A percentile compares a stretch with the other conserved stretches of the same genome.
These are phyloP conservation scores for Zele albiditarsus DNA, from an alignment of 2,888 invertebrate species.

Conservation along the genomic window DNA sequence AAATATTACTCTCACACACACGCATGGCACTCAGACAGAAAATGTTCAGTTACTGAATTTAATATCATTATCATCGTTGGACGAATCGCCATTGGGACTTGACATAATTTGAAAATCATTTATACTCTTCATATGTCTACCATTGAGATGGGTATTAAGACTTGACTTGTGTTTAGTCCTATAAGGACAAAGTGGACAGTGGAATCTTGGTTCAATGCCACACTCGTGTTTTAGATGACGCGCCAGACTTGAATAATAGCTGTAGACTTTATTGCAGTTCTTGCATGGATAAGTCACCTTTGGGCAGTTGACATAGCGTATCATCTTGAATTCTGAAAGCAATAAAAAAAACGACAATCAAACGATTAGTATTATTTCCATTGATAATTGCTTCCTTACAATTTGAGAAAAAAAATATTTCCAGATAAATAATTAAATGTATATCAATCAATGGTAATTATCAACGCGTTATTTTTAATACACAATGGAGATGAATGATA, in stretches of 20 bases:
- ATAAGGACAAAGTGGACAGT: conserved; percentile 73
- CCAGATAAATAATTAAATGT: background rate
- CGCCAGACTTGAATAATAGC: conserved; percentile 70
- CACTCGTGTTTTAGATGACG: conserved; percentile 74
- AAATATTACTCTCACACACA: background rate
- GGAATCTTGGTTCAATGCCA: conserved; percentile 74
- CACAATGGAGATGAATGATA: background rate
- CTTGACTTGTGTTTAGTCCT: conserved; percentile 70
- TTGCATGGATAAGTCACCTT: conserved; percentile 65
- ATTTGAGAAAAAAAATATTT: background rate
- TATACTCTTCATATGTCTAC: conserved; percentile 65
- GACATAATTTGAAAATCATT: conserved; percentile 49
- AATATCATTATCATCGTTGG: background rate
- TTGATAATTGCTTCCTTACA: background rate
- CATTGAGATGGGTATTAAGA: conserved; percentile 68
- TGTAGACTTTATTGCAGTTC: conserved; percentile 74
- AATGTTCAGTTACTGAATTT: background rate
- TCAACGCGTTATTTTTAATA: background rate
- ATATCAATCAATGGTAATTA: background rate
- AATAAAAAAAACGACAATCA: conserved; percentile 42
- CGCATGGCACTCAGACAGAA: background rate
- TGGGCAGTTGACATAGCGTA: conserved; percentile 55
- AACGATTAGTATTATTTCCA: conserved; percentile 1
- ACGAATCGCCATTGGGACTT: background rate
- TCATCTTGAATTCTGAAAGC: conserved; percentile 59